Evolutionary conservation across 2,888 invertebrate species (phyloP), one percentile per base, ranked within the genome.

Genomic region (Watsonalla cultraria): DNA sequence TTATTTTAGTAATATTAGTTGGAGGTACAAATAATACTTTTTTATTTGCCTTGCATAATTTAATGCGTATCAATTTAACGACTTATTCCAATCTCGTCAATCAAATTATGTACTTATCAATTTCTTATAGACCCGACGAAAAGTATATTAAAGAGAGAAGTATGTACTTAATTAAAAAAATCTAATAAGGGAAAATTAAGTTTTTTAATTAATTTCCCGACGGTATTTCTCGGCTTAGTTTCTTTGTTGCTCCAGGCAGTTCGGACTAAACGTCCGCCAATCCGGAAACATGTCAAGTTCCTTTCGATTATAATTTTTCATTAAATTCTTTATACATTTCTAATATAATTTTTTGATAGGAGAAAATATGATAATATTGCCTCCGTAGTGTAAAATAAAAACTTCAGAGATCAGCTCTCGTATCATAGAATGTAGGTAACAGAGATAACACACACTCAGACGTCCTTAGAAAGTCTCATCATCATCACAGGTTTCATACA

Each of bases 141-240:
- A 37, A 5, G 9, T 7, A 37, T 37, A 37, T 37, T 37, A 9
- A 37, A 9, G 37, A 37, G 11, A 42, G 11, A 11, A 11, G 37
- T 33, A 51, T 54, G 51, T 48, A 67, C 63, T 64, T 76, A 70
- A 75, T 78, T 72, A 72, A 68, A 72, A 80, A 80, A 79, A 77
- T 79, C 67, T 78, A 78, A 82, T 82, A 82, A 81, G 72, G 69
- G 72, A 65, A 76, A 76, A 82, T 80, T 79, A 78, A 85, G 76
- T 81, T 86, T 82, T 62, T 83, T 84, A 85, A 86, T 87, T 86
- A 86, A 84, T 80, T 84, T 82, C 80, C 78, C 78, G 80, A 78
- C 62, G 71, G 74, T 74, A 75, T 78, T 76, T 11, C 71, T 65
- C 67, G 62, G 67, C 76, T 80, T 74, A 78, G 73, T 78, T 79